Evolutionary conservation across 1,140 invertebrate genomes (phyloP).

Genomic region (Scaptomyza pallida): DNA sequence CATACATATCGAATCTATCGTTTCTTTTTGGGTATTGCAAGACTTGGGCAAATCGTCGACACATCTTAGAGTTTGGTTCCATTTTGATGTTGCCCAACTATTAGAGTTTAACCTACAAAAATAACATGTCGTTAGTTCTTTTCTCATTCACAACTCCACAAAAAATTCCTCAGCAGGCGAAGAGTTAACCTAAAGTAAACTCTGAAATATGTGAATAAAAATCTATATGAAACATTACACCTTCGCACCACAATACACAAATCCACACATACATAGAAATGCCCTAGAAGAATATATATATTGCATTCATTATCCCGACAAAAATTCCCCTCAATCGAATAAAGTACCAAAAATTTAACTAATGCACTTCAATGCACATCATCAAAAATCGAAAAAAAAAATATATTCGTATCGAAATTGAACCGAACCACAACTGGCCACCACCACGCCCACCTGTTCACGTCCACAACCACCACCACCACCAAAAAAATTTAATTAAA

Average conservation of each 20-base stretch:
- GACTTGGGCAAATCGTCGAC: slow-evolving; percentile 23
- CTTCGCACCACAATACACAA: not conserved
- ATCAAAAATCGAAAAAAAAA: slow-evolving; percentile 45
- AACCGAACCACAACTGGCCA: slow-evolving; percentile 49
- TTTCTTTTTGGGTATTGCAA: slow-evolving; percentile 28
- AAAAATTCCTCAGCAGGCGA: slow-evolving; percentile 9
- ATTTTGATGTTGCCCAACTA: slow-evolving; percentile 19
- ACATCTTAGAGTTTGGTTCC: slow-evolving; percentile 24
- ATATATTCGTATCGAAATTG: slow-evolving; percentile 38
- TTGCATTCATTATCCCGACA: not conserved
- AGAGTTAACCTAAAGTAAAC: slow-evolving; percentile 3
- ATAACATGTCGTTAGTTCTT: slow-evolving; percentile 10
- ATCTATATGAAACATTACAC: slow-evolving; percentile 11
- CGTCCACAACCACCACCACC: slow-evolving; percentile 29
- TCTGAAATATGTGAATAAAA: not conserved
- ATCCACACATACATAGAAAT: not conserved
- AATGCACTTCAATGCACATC: slow-evolving; percentile 77
- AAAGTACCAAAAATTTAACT: slow-evolving; percentile 69
- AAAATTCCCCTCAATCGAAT: slow-evolving; percentile 16
- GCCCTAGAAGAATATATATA: not conserved
- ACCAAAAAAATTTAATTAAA: slow-evolving; percentile 7
- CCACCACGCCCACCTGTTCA: slow-evolving; percentile 41
- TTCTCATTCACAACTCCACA: slow-evolving; percentile 16
- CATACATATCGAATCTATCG: not conserved
- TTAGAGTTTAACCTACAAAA: slow-evolving; percentile 8